Conservation (phyloP, 2,888 invertebrate species). For the Apodemia hepburni region DNA sequence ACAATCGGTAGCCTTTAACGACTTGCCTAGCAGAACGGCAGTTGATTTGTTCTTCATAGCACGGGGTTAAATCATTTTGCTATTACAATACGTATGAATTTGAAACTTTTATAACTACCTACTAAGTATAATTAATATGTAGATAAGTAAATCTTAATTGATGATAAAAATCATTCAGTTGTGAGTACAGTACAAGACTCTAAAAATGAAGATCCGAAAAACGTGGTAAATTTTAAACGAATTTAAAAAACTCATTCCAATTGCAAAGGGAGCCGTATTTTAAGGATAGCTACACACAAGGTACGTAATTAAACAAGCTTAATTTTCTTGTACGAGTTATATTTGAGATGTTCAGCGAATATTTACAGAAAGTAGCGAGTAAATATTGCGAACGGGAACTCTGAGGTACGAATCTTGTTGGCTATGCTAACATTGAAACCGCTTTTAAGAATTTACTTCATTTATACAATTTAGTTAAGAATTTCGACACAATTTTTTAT, state of each 20-base stretch:
- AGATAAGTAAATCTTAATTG: conserved; percentile 29
- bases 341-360: conserved; percentile 58
- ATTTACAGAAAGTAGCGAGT: conserved; percentile 75
- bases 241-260: conserved; percentile 24
- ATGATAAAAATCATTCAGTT: conserved; percentile 18
- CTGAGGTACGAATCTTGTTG: conserved; percentile 64
- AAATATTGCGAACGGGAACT: conserved; percentile 64
- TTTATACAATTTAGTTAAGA: too few relatives aligned
- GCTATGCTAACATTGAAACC: conserved; percentile 38
- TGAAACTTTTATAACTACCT: too few relatives aligned
- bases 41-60: too few relatives aligned
- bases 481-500: too few relatives aligned
- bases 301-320: conserved; percentile 72
- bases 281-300: conserved; percentile 48
- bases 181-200: neutral
- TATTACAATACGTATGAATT: too few relatives aligned
- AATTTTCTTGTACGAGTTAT: conserved; percentile 73
- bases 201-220: neutral
- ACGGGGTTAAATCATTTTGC: too few relatives aligned
- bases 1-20: too few relatives aligned
- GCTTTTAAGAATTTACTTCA: conserved; percentile 21
- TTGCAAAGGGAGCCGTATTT: conserved; percentile 30
- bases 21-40: too few relatives aligned
- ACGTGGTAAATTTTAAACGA: conserved; percentile 11
- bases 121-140: too few relatives aligned